Percentiles rank a stretch among this genome's conserved stretches.
These are phyloP conservation scores for Menidia menidia DNA, from an alignment of 2,797 vertebrate species.

Conservation along the genomic window DNA sequence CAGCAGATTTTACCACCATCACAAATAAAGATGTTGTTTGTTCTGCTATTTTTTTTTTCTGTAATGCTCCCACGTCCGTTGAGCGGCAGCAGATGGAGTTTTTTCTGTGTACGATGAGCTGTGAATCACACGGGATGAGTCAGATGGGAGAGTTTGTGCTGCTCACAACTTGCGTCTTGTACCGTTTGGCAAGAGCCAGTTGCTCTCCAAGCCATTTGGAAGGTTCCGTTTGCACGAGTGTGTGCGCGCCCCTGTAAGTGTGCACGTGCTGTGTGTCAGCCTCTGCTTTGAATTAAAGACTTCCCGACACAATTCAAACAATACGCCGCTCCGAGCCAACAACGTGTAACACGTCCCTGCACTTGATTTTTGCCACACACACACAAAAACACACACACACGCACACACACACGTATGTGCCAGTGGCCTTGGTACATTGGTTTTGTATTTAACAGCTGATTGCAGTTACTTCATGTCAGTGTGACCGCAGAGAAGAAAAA, in stretches of 20 bases:
- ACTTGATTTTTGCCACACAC: conserved; percentile 50
- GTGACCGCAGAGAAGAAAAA: conserved; percentile 53
- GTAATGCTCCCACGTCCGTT: conserved; percentile 23
- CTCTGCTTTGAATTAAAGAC: conserved; percentile 72
- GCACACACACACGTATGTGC: conserved; percentile 7
- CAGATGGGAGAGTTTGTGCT: conserved; percentile 22
- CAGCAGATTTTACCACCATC: conserved; percentile 26
- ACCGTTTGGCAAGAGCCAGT: conserved; percentile 10
- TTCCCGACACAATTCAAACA: conserved; percentile 67
- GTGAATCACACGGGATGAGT: conserved; percentile 49
- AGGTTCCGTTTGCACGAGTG: conserved; percentile 23
- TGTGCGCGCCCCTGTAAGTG: conserved; percentile 6
- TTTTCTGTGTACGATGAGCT: conserved; percentile 17
- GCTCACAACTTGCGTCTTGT: conserved; percentile 24
- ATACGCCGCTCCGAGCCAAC: conserved; percentile 47
- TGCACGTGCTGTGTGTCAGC: conserved; percentile 17
- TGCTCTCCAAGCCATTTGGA: conserved; percentile 21
- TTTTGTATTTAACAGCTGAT: conserved; percentile 67
- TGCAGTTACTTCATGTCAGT: conserved; percentile 55
- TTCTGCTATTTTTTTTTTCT: conserved; percentile 29
- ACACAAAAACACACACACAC: conserved; percentile 2
- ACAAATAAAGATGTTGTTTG: conserved; percentile 12
- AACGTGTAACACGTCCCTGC: conserved; percentile 33
- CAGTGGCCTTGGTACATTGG: conserved; percentile 27
- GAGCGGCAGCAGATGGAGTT: conserved; percentile 31